Conservation (phyloP, 2,797 vertebrate species). For the Spondyliosoma cantharus region DNA sequence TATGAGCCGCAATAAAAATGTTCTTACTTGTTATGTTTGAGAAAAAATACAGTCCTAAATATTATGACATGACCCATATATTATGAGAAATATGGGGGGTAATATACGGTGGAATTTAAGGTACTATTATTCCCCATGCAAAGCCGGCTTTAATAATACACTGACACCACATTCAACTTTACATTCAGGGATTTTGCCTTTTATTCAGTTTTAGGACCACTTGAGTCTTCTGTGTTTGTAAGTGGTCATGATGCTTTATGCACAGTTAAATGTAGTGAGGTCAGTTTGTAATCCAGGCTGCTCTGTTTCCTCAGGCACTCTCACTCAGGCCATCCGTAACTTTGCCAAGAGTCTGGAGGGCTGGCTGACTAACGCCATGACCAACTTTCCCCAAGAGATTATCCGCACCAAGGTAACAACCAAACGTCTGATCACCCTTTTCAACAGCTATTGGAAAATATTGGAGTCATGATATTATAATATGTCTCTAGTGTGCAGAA, state of each 20-base stretch:
- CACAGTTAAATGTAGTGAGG: neutral
- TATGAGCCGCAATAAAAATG: too few relatives aligned
- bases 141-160: neutral
- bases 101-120: too few relatives aligned
- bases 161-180: neutral
- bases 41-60: too few relatives aligned
- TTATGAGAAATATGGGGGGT: too few relatives aligned
- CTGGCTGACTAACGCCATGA: conserved; percentile 97
- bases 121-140: too few relatives aligned
- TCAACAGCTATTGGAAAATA: neutral
- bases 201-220: neutral
- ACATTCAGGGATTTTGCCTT: neutral
- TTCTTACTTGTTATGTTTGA: too few relatives aligned
- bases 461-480: neutral
- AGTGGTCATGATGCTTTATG: neutral
- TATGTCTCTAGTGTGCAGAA: neutral
- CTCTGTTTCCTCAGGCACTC: conserved; percentile 86
- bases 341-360: conserved; percentile 98
- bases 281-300: conserved; percentile 31
- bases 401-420: conserved; percentile 92
- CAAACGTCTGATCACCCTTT: neutral
- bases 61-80: too few relatives aligned
- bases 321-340: conserved; percentile 97
- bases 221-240: neutral
- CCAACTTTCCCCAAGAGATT: conserved; percentile 92